A percentile compares a stretch with the other conserved stretches of the same genome.
Evolutionary conservation across 2,797 vertebrate species (phyloP).

Genomic region (Pelochelys cantorii): DNA sequence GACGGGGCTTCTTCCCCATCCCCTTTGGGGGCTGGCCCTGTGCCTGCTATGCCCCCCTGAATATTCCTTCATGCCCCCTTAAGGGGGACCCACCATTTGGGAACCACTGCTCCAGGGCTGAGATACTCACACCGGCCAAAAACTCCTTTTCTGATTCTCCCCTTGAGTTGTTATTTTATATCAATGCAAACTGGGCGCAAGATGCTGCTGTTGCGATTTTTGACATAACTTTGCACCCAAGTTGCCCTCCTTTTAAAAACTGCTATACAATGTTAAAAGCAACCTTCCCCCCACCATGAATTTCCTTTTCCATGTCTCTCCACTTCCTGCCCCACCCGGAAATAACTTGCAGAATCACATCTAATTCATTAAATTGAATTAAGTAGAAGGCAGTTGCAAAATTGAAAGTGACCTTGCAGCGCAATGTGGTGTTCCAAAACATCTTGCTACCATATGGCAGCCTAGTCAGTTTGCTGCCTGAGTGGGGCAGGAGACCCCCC

Average conservation of each 20-base stretch:
- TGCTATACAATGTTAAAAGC: slow-evolving; percentile 7
- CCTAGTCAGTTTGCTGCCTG: background rate
- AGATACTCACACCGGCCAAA: too few species aligned
- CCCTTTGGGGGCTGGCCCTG: too few species aligned
- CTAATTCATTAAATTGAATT: slow-evolving; percentile 7
- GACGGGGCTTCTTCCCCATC: too few species aligned
- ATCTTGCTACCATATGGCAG: background rate
- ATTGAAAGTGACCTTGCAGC: background rate
- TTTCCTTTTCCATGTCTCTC: background rate
- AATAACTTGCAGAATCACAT: slow-evolving; percentile 21
- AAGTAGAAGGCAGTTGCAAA: slow-evolving; percentile 30
- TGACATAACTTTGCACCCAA: background rate
- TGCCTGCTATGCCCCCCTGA: too few species aligned
- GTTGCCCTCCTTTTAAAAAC: background rate
- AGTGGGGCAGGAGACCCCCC: too few species aligned
- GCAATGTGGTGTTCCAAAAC: background rate
- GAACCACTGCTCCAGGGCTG: too few species aligned
- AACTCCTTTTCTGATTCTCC: too few species aligned
- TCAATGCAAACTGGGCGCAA: too few species aligned
- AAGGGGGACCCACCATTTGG: too few species aligned
- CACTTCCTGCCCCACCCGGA: background rate
- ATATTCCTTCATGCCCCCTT: too few species aligned
- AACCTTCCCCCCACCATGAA: slow-evolving; percentile 16
- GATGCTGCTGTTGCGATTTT: too few species aligned
- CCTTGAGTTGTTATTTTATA: too few species aligned